Evolutionary conservation across 2,888 invertebrate genomes (phyloP).

Genomic region (Rhagophthalmus giganteus): DNA sequence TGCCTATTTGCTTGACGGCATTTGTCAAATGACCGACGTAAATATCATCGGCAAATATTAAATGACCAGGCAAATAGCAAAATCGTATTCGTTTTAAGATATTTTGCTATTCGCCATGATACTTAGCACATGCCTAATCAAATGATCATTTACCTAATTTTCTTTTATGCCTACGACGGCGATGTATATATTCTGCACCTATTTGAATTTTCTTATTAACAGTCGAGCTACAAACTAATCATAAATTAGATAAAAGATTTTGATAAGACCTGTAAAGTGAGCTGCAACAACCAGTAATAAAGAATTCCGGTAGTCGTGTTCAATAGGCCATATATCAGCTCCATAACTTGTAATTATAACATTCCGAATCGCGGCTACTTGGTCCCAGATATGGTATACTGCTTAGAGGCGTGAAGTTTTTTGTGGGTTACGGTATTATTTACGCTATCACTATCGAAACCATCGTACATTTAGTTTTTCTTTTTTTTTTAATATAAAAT

Average conservation of each 20-base stretch:
- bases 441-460: not conserved
- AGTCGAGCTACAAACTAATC: constrained; percentile 18
- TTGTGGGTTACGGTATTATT: too few species aligned
- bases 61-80: too few species aligned
- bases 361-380: constrained; percentile 30
- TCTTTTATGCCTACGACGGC: not conserved
- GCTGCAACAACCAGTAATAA: constrained; percentile 31
- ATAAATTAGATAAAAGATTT: constrained; percentile 29
- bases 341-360: constrained; percentile 36
- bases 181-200: too few species aligned
- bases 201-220: too few species aligned
- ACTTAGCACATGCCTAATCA: not conserved
- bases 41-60: too few species aligned
- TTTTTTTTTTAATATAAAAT: too few species aligned
- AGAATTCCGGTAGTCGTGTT: constrained; percentile 38
- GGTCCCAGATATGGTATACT: constrained; percentile 17
- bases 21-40: too few species aligned
- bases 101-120: not conserved
- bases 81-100: too few species aligned
- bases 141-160: not conserved
- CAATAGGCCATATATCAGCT: constrained; percentile 35
- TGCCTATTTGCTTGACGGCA: too few species aligned
- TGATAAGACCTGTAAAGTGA: constrained; percentile 33
- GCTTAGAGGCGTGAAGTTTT: constrained; percentile 3
- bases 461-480: not conserved